phyloP scores from a whole-genome alignment of 2,797 vertebrate genomes.

The Sandelia bainsii region DNA sequence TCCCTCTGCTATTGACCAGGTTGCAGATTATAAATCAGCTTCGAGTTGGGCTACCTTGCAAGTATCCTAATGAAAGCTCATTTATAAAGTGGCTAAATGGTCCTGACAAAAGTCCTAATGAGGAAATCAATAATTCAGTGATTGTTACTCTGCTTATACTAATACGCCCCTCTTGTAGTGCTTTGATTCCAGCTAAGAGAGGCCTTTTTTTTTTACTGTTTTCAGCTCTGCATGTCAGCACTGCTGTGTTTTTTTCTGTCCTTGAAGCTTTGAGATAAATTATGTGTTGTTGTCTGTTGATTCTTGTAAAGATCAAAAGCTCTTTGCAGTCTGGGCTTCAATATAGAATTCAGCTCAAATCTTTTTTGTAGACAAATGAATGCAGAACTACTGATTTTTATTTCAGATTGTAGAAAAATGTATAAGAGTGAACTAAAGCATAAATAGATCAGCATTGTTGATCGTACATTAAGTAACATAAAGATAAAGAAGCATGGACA shows the following conservation, averaged over 20 bases:
- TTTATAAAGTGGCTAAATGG: conserved; percentile 96
- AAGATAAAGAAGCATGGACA: too few species aligned
- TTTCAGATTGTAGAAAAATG: background rate
- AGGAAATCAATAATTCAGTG: conserved; percentile 94
- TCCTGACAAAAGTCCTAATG: conserved; percentile 95
- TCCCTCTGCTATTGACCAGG: conserved; percentile 83
- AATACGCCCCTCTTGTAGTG: conserved; percentile 82
- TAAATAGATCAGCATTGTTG: background rate
- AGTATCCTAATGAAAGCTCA: conserved; percentile 91
- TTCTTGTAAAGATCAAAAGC: conserved; percentile 46
- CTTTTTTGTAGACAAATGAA: background rate
- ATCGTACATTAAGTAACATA: background rate
- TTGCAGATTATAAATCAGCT: conserved; percentile 96
- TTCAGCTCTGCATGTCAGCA: conserved; percentile 81
- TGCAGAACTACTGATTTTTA: background rate
- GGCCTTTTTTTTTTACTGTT: conserved; percentile 79
- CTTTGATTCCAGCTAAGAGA: conserved; percentile 73
- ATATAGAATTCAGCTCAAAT: background rate
- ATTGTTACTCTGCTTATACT: conserved; percentile 94
- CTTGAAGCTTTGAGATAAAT: conserved; percentile 68
- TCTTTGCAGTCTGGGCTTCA: background rate
- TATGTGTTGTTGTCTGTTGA: conserved; percentile 45
- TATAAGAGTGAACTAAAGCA: background rate
- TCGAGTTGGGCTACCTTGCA: conserved; percentile 87
- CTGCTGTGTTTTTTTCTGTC: conserved; percentile 59